Percentiles rank a stretch among this genome's conserved stretches.
phyloP scores from a whole-genome alignment of 2,113 vertebrate species.

The Neolamprologus sp. region DNA sequence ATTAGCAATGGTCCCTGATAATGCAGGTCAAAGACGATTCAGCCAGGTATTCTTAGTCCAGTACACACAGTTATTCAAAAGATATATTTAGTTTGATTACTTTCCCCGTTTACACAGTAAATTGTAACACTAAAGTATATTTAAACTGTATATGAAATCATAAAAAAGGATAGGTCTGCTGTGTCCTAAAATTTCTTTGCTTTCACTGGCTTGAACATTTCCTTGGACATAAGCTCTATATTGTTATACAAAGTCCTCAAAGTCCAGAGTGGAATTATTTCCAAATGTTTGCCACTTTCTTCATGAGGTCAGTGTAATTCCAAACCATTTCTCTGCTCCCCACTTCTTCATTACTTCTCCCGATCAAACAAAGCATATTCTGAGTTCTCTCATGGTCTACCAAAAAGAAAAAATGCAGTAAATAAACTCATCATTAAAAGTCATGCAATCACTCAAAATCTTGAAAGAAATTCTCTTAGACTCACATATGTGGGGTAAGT shows the following conservation, averaged over 20 bases:
- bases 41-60: neutral
- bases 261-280: constrained; percentile 16
- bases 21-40: neutral
- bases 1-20: neutral
- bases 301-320: constrained; percentile 25
- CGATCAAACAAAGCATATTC: neutral
- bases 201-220: constrained; percentile 7
- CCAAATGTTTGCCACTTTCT: constrained; percentile 41
- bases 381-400: neutral
- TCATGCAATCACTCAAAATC: neutral
- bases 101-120: constrained; percentile 22
- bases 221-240: neutral
- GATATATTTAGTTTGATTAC: constrained; percentile 14
- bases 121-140: neutral
- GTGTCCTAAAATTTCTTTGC: neutral
- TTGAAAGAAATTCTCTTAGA: neutral
- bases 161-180: neutral
- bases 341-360: neutral
- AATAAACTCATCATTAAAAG: neutral
- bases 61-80: constrained; percentile 1
- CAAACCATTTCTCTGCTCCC: constrained; percentile 11
- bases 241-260: constrained; percentile 6
- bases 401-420: neutral
- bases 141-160: neutral
- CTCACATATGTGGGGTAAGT: neutral